phyloP scores from a whole-genome alignment of 2,888 invertebrate species.

The Dyspetes luteomarginatus region DNA sequence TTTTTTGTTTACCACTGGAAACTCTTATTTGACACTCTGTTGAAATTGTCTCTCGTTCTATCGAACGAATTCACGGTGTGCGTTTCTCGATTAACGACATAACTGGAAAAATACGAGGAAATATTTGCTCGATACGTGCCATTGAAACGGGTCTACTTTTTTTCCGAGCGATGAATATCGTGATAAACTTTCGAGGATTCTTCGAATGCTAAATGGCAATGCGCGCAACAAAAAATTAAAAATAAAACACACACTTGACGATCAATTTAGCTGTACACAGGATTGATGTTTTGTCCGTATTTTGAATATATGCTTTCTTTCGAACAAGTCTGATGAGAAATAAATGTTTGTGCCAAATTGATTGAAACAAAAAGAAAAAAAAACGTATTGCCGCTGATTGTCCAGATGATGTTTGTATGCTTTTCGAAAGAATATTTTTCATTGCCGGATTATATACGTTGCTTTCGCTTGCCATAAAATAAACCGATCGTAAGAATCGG shows the following conservation, averaged over 20 bases:
- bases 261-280: conserved; percentile 16
- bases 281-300: too few species aligned
- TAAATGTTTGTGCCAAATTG: conserved; percentile 62
- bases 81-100: conserved; percentile 15
- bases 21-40: conserved; percentile 6
- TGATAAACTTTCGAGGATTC: neutral
- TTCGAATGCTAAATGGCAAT: neutral
- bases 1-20: conserved; percentile 22
- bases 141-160: conserved; percentile 15
- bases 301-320: conserved; percentile 18
- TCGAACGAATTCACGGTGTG: conserved; percentile 20
- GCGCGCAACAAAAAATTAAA: conserved; percentile 2
- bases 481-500: conserved; percentile 5
- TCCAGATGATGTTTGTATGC: neutral
- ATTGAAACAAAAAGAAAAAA: conserved; percentile 22
- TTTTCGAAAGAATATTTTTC: neutral
- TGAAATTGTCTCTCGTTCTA: conserved; percentile 1
- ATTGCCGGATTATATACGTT: neutral
- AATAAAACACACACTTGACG: conserved; percentile 5
- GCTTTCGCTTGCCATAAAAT: neutral
- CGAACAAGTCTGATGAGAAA: conserved; percentile 51
- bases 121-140: conserved; percentile 40
- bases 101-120: neutral
- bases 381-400: neutral
- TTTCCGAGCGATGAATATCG: conserved; percentile 1